phyloP scores from a whole-genome alignment of 1,140 invertebrate genomes.

The Cyclina sinensis region DNA sequence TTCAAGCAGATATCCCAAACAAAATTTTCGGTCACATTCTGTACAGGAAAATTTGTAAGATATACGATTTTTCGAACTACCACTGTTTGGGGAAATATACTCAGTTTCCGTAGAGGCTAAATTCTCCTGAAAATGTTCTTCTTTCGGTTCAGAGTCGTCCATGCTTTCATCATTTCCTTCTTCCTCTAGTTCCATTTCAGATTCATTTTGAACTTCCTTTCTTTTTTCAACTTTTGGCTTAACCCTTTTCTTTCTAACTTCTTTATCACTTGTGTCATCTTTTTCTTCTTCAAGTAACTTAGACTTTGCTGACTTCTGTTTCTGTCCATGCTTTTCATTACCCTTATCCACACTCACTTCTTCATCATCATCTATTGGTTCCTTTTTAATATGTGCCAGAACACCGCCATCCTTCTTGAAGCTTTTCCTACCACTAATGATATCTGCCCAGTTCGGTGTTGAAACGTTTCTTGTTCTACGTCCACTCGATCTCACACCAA shows the following conservation, averaged over 20 bases:
- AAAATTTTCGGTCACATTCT: constrained; percentile 28
- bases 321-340: neutral
- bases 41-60: constrained; percentile 39
- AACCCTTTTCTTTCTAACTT: neutral
- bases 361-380: constrained; percentile 31
- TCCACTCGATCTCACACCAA: constrained; percentile 8
- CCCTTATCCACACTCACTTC: neutral
- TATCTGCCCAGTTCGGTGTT: constrained; percentile 59
- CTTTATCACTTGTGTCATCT: neutral
- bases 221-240: neutral
- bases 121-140: neutral
- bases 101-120: neutral
- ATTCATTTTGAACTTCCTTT: neutral
- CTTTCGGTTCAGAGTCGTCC: neutral
- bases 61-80: neutral
- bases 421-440: constrained; percentile 54
- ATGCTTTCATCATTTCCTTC: neutral
- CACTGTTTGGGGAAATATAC: neutral
- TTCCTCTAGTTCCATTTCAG: neutral
- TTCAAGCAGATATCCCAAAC: constrained; percentile 48
- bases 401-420: constrained; percentile 53
- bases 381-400: constrained; percentile 33
- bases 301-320: neutral
- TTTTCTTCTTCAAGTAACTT: neutral
- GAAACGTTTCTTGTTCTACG: constrained; percentile 38